Evolutionary conservation across 2,888 invertebrate genomes (phyloP), one percentile per base, ranked within the genome.

Genomic region (Oscheius sp.): DNA sequence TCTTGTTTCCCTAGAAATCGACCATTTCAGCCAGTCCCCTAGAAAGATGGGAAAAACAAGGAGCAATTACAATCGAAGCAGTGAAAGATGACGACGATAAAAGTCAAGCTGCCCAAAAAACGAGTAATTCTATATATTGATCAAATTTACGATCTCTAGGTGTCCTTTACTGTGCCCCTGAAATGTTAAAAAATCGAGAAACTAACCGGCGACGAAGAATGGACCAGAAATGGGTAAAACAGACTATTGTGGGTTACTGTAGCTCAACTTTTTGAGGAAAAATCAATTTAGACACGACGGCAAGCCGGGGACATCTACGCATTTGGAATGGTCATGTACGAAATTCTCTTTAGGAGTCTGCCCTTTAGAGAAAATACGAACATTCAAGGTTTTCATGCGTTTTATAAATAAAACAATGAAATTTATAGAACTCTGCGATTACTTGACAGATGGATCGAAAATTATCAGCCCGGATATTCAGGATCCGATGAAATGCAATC

Each of bases 281-380:
- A 6, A 61, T 41, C 13, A 18, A 23, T 74, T 53, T 25, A 70
- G 74, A 43, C 41, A 0, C 78, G 86, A 16, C 68, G 85, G 58
- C 85, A 86, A 59, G 78, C 84, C 12, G 85, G 84, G 16, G 86
- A 86, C 73, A 86, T 86, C 74, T 86, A 86, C 71, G 77, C 84
- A 9, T 86, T 86, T 56, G 86, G 86, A 55, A 85, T 86, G 77
- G 81, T 86, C 43, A 86, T 86, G 85, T 86, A 86, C 66, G 86
- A 86, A 72, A 85, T 86, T 23, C 70, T 84, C 6, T 85, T 83
- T 69, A 46, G 83, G 59, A 61, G 76, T 29, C 59, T 84, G 18
- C 85, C 84, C 29, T 85, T 82, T 68, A 64, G 81, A 27, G 77
- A 80, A 2, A 75, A 77, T 46, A 78, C 79, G 9, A 80, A 85